Evolutionary conservation across 1,140 invertebrate species (phyloP), one percentile per base, ranked within the genome.

Genomic region (Zaprionus nigranus): DNA sequence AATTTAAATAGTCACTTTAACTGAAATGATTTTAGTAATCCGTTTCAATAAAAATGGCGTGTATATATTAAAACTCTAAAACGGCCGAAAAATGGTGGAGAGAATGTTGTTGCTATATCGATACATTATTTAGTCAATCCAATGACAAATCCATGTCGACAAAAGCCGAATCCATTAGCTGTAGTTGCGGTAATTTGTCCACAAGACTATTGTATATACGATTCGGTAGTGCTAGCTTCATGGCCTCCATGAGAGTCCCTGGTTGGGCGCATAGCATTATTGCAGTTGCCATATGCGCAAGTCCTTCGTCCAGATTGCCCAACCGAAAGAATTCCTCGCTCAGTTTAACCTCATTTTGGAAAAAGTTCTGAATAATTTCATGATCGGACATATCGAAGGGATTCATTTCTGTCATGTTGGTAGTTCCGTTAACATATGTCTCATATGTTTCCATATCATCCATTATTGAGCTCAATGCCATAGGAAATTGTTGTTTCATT

Each of bases 281-380:
- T 28, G 76, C 76, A 43, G 75, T 75, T 49, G 72, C 60, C 76
- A 78, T 34, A 34, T 78, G 76, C 2, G 28, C 26, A 4, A 78
- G 56, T 5, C 76, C 72, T 15, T 63, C 60, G 12, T 78, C 76
- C 24, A 75, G 1, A 12, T 22, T 57, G 1, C 72, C 60, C 24
- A 65, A 13, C 4, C 59, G 13, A 22, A 78, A 67, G 0, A 70
- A 56, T 2, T 75, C 30, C 34, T 78, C 72, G 13, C 66, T 66
- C 30, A 61, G 3, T 43, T 61, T 62, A 56, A 75, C 60, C 13
- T 78, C 60, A 12, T 60, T 65, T 11, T 75, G 61, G 22, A 78
- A 78, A 26, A 75, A 70, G n/a, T 64, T 66, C 57, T 75, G 65
- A 20, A 70, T 26, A 7, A 63, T 13, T 28, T 61, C 71, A 5